phyloP scores from a whole-genome alignment of 2,888 invertebrate species.

The Resseliella maxima region DNA sequence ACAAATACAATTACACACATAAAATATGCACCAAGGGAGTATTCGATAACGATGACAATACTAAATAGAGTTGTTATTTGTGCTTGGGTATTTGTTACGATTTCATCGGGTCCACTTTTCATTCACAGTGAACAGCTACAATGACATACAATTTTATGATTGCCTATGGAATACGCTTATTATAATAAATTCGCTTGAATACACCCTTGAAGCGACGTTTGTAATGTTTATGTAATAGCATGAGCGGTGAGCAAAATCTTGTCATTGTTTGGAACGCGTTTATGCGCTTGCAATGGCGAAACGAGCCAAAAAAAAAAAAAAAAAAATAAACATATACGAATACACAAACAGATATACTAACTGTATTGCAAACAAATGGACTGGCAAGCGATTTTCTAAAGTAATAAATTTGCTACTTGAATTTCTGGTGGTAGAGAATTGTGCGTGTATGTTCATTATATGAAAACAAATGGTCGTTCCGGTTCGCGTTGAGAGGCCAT shows the following conservation, averaged over 20 bases:
- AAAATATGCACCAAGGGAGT: conserved; percentile 18
- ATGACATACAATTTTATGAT: conserved; percentile 8
- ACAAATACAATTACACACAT: neutral
- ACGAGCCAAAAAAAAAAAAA: neutral
- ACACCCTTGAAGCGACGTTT: neutral
- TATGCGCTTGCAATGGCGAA: neutral
- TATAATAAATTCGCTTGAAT: conserved; percentile 46
- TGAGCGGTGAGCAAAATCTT: conserved; percentile 26
- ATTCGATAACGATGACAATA: conserved; percentile 22
- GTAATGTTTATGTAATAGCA: conserved; percentile 12
- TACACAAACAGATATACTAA: neutral
- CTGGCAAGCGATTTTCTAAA: conserved; percentile 46
- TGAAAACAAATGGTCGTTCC: conserved; percentile 44
- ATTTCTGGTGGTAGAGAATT: neutral
- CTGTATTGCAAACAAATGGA: conserved; percentile 26
- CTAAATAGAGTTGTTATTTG: neutral
- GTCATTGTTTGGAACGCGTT: neutral
- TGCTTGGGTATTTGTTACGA: too few species aligned
- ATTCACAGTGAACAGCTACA: conserved; percentile 1
- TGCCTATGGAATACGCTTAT: conserved; percentile 48
- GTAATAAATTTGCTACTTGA: conserved; percentile 53
- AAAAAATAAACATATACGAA: neutral
- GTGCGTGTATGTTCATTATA: conserved; percentile 54
- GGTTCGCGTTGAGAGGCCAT: conserved; percentile 25
- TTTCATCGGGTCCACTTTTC: conserved; percentile 39